A percentile compares a stretch with the other conserved stretches of the same genome.
Conservation (phyloP, 2,113 vertebrate genomes). For the Chunga burmeisteri region DNA sequence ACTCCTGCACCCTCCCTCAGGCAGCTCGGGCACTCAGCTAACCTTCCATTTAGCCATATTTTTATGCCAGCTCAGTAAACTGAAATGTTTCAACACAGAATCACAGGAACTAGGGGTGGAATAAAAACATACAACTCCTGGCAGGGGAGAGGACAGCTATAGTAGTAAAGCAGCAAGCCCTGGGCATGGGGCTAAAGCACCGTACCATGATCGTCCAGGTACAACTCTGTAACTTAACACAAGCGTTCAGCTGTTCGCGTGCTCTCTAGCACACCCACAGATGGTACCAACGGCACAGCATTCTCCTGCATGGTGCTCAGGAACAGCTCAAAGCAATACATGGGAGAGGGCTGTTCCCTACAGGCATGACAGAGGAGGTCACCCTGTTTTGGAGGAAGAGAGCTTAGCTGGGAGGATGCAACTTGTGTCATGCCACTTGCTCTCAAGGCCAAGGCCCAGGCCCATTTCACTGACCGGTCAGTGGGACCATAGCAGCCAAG, state of each 20-base stretch:
- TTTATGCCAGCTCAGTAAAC: not conserved
- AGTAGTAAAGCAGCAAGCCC: not conserved
- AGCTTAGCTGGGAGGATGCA: not conserved
- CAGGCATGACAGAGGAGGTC: not conserved
- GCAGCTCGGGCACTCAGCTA: not conserved
- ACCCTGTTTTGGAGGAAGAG: not conserved
- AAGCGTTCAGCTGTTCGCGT: fast-evolving
- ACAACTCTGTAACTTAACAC: fast-evolving
- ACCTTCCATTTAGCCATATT: not conserved
- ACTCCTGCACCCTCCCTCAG: not conserved
- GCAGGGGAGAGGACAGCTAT: not conserved
- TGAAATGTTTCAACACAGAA: not conserved
- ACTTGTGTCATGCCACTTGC: fast-evolving
- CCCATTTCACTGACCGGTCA: not conserved
- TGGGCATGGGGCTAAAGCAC: not conserved
- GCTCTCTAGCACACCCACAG: not conserved
- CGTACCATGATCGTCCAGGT: fast-evolving
- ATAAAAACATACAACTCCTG: not conserved
- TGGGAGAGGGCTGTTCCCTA: not conserved
- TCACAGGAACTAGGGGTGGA: not conserved
- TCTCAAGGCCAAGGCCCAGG: not conserved
- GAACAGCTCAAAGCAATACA: not conserved
- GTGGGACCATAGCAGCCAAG: not conserved
- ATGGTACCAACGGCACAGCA: not conserved
- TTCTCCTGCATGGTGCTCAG: not conserved